Base-by-base conservation (phyloP, 2,797 vertebrate genomes). In the Zonotrichia albicollis region DNA sequence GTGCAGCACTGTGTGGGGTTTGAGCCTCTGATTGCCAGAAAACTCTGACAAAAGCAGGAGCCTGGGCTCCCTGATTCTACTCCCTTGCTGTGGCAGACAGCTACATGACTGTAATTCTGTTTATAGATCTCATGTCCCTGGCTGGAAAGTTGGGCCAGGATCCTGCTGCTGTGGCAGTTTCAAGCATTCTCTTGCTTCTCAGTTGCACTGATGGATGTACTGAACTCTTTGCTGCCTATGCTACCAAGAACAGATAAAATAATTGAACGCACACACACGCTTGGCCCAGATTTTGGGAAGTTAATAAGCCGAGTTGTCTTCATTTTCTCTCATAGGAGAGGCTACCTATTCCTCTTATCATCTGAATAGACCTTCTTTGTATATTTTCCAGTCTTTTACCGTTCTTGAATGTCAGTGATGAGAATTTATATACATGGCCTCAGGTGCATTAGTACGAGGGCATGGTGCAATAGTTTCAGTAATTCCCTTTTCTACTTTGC, bases 1-100 rank as follows among this genome's bases (percentile, higher is more conserved):
- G 25, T 27, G 2, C 53, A 48, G 64, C 36, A 2, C 25, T 25
- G 62, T 0, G 0, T 18, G 42, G 0, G 3, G 11, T 7, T 57
- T 13, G 11, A 50, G 57, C 40, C 2, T 29, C 57, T 81, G 70
- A 16, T 81, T 46, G 19, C n/a, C 89, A 73, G 29, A 43, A 48
- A 89, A 26, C 51, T n/a, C 48, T 26, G 22, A 65, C 21, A 73
- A 66, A 64, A 93, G 9, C 0, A 0, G 58, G 34, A 76, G 40
- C 29, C 36, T 42, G 54, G 16, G 36, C 53, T 83, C 13, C 0
- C 34, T 42, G 73, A 22, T 38, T 53, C 36, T 23, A 4, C 25
- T 70, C 30, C 32, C 61, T 80, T 20, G 29, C 38, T 71, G 68
- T 23, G 78, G 40, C 61, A 83, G 75, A 34, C 20, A 34, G 29